Evolutionary conservation across 1,140 invertebrate genomes (phyloP), one percentile per base, ranked within the genome.

Genomic region (Drosophila serrata): DNA sequence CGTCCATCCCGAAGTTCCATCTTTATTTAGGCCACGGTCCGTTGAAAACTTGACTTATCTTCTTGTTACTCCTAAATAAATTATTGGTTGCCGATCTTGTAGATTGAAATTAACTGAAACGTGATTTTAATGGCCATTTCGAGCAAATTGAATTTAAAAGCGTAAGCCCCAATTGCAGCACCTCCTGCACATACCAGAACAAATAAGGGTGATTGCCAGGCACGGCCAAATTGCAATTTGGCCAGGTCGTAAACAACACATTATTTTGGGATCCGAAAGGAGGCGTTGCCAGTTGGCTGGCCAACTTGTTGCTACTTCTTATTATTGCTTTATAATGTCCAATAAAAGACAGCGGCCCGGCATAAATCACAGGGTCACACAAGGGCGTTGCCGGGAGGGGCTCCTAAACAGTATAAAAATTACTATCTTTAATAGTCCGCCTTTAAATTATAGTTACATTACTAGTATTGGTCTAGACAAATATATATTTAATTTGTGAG

Each of bases 301-400:
- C 65, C 70, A 87, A 77, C 67, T 82, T 64, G 84, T 74, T 79
- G 64, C 57, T 55, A 68, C 64, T 70, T 68, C 51, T 42, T 62
- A 58, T 86, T 90, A 92, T 81, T 72, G 81, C 82, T 80, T 91
- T 82, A 88, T 91, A 85, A 79, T 82, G 51, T 39, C 70, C 67
- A 49, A 77, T 84, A 62, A 53, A 59, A 55, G 69, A 57, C 53
- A 67, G 73, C 78, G 79, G 48, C 11, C 48, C 9, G 24, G 56
- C 58, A 64, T 63, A 51, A 75, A 79, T 79, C 69, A 79, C 35
- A 55, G 56, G 61, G 45, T 24, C 46, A 31, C 33, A 0, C 61
- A 67, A n/a, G 37, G 65, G 61, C 46, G 29, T 69, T 9, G 15
- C 1, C 6, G 27, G 46, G 31, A 17, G 31, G 31, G 58, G 27